Evolutionary conservation across 2,113 vertebrate genomes (phyloP), one percentile per base, ranked within the genome.

Genomic region (Cyanoderma ruficeps): DNA sequence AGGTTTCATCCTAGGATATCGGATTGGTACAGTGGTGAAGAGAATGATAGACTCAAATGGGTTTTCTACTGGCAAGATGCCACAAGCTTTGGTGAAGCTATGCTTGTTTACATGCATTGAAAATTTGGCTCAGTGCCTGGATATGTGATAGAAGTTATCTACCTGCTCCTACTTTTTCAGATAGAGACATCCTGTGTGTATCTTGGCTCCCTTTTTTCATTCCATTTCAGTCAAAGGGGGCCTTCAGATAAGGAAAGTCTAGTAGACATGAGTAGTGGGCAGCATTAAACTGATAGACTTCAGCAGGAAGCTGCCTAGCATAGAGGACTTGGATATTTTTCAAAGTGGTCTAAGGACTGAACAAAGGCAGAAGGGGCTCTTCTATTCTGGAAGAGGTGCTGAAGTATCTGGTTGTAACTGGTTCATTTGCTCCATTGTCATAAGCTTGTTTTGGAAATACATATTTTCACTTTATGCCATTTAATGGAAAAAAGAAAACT

Each of bases 81-180:
- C 57, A 39, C 6, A 15, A 75, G 33, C 55, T 69, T 68, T 57
- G 53, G 19, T 63, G 67, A 90, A 93, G 47, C 61, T 75, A 53
- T 61, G 15, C 77, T 93, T 95, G 60, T 90, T 96, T 90, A 87
- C 61, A 30, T 1, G 21, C 61, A 87, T 28, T 82, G 89, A 87
- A 79, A 92, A 84, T 64, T 52, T 89, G 93, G 35, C 83, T 78
- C 16, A 16, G 27, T 57, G 83, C 64, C 87, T 92, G 69, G 16
- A 31, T 70, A n/a, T 47, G 77, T 70, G 89, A 87, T 94, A 90
- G 59, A 86, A 83, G 9, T 87, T 89, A 92, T 89, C 77, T 97
- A 95, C 89, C 89, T 95, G 87, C 57, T 95, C 57, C 74, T 94
- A 20, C 39, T 64, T 96, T 94, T 94, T 89, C 87, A 91, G 65